Evolutionary conservation across 2,888 invertebrate species (phyloP).

Genomic region (Branchellion lobata): DNA sequence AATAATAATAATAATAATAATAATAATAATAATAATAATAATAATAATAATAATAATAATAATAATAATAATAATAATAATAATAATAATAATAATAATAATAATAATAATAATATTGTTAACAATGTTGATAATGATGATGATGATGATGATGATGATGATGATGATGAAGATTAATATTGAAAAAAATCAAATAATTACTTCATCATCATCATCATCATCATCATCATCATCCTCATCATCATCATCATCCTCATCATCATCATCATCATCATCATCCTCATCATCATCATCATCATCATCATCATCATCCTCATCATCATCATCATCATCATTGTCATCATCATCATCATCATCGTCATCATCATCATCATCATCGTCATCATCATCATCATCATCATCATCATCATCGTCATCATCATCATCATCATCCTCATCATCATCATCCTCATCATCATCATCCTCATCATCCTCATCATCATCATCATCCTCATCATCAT

Average conservation of each 20-base stretch:
- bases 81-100: background rate
- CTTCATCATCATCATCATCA: background rate
- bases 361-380: slow-evolving; percentile 28
- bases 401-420: slow-evolving; percentile 28
- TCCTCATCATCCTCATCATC: background rate
- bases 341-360: slow-evolving; percentile 32
- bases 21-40: background rate
- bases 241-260: background rate
- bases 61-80: background rate
- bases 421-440: slow-evolving; percentile 42
- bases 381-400: slow-evolving; percentile 33
- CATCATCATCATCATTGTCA: slow-evolving; percentile 30
- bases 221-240: background rate
- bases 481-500: background rate
- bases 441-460: slow-evolving; percentile 8
- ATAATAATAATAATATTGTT: background rate
- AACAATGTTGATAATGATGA: too few species aligned
- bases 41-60: background rate
- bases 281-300: background rate
- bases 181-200: too few species aligned
- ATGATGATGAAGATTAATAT: too few species aligned
- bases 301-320: background rate
- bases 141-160: too few species aligned
- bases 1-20: background rate
- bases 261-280: background rate